A percentile compares a stretch with the other conserved stretches of the same genome.
phyloP scores from a whole-genome alignment of 1,140 invertebrate species.

The Drosophila kanapiae region DNA sequence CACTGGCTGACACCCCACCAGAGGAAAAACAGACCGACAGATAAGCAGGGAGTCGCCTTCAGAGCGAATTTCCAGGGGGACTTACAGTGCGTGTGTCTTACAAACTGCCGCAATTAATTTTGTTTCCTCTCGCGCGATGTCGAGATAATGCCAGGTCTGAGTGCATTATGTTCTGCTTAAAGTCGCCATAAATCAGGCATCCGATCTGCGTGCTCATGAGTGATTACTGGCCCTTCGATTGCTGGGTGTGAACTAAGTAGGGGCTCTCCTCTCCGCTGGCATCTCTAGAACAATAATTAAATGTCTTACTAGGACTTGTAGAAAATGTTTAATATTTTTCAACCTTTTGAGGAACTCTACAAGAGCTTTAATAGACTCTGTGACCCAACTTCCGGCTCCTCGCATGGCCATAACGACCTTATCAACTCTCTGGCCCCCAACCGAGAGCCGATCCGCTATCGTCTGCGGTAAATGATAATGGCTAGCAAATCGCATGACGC shows the following conservation, averaged over 20 bases:
- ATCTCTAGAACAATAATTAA: neutral
- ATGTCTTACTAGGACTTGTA: neutral
- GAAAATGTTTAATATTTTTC: too few relatives aligned
- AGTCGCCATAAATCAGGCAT: slow-evolving; percentile 52
- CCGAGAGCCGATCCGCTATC: slow-evolving; percentile 15
- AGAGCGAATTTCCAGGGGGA: slow-evolving; percentile 37
- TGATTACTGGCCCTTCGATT: slow-evolving; percentile 12
- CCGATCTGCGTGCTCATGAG: slow-evolving; percentile 33
- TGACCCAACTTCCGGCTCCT: neutral
- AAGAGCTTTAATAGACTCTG: neutral
- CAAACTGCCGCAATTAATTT: slow-evolving; percentile 82
- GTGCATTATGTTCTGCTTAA: slow-evolving; percentile 65
- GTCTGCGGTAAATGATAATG: slow-evolving; percentile 75
- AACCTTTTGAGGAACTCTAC: neutral
- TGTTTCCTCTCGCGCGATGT: slow-evolving; percentile 8
- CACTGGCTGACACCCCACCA: slow-evolving; percentile 36
- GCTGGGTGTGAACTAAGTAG: slow-evolving; percentile 5
- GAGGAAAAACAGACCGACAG: slow-evolving; percentile 24
- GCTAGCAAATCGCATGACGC: slow-evolving; percentile 66
- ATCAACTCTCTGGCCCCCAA: slow-evolving; percentile 8
- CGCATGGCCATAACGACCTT: slow-evolving; percentile 16
- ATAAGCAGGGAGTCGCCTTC: slow-evolving; percentile 12
- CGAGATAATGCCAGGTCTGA: slow-evolving; percentile 36
- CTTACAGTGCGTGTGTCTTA: slow-evolving; percentile 76
- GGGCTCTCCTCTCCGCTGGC: neutral